phyloP scores from a whole-genome alignment of 2,888 invertebrate genomes.

The Chirona hameri region DNA sequence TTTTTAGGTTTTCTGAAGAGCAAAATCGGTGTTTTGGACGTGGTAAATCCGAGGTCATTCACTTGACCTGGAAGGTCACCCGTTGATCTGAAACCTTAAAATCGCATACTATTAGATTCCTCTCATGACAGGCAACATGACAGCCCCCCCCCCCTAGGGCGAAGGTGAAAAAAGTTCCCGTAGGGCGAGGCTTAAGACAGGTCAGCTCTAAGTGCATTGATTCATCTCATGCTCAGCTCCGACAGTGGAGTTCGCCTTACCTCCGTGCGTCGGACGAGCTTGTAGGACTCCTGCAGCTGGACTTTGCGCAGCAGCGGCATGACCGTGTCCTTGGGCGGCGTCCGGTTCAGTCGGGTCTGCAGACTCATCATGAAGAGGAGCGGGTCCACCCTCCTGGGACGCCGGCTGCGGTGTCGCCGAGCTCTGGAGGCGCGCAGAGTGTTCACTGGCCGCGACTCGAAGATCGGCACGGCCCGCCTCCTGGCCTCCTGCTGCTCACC shows the following conservation, averaged over 20 bases:
- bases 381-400: neutral
- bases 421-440: neutral
- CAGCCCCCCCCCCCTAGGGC: too few species aligned
- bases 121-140: too few species aligned
- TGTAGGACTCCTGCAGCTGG: neutral
- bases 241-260: neutral
- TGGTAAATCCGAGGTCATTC: too few species aligned
- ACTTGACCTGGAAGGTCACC: too few species aligned
- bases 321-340: neutral
- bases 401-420: neutral
- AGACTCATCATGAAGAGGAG: neutral
- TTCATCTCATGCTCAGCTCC: too few species aligned
- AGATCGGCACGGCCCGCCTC: neutral
- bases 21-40: too few species aligned
- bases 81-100: too few species aligned
- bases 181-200: too few species aligned
- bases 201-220: too few species aligned
- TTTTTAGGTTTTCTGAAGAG: too few species aligned
- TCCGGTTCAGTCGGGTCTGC: neutral
- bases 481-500: neutral
- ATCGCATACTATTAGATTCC: too few species aligned
- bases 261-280: neutral
- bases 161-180: too few species aligned
- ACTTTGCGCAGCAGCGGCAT: neutral
- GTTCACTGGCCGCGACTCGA: neutral